Evolutionary conservation across 2,888 invertebrate genomes (phyloP).

Genomic region (Brenthis hecate): DNA sequence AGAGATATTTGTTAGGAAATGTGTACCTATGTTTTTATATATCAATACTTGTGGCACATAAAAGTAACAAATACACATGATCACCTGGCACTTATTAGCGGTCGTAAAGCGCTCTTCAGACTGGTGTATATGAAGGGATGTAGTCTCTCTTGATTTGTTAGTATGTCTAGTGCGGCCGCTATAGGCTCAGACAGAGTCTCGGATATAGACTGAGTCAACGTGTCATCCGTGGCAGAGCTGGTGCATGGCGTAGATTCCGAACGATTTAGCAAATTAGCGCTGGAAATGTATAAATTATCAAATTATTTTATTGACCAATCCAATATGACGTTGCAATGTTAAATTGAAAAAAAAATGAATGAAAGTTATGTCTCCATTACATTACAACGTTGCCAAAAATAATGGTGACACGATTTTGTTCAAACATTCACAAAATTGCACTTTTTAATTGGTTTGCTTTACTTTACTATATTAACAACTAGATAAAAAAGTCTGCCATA

Average conservation of each 20-base stretch:
- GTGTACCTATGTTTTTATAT: too few relatives aligned
- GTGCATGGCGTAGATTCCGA: conserved; percentile 55
- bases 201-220: conserved; percentile 38
- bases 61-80: conserved; percentile 25
- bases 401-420: too few relatives aligned
- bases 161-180: conserved; percentile 67
- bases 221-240: conserved; percentile 44
- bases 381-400: too few relatives aligned
- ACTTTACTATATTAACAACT: too few relatives aligned
- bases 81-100: conserved; percentile 85
- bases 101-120: conserved; percentile 88
- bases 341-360: too few relatives aligned
- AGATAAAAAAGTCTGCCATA: too few relatives aligned
- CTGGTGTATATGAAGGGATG: conserved; percentile 90
- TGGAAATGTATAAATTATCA: conserved; percentile 47
- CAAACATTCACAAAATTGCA: too few relatives aligned
- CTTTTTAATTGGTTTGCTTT: too few relatives aligned
- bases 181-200: conserved; percentile 46
- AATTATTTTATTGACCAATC: not conserved
- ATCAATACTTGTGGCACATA: too few relatives aligned
- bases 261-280: conserved; percentile 53
- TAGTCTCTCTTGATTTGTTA: conserved; percentile 88
- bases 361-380: too few relatives aligned
- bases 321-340: not conserved
- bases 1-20: not conserved